A percentile compares a stretch with the other conserved stretches of the same genome.
phyloP scores from a whole-genome alignment of 2,797 vertebrate genomes.

The Onychomys arenicola region DNA sequence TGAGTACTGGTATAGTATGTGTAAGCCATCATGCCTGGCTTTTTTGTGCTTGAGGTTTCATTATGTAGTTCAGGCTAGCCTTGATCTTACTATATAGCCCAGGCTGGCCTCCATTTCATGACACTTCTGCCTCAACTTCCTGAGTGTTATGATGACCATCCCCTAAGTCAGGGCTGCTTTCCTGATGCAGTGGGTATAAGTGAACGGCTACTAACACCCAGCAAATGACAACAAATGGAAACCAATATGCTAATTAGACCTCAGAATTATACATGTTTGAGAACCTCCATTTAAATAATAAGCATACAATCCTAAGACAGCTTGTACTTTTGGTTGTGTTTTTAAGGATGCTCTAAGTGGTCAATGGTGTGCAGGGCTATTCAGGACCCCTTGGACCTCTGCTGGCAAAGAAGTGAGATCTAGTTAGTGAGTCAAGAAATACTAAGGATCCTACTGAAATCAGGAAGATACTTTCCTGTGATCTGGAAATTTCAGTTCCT shows the following conservation, averaged over 20 bases:
- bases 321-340: background rate
- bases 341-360: too few relatives aligned
- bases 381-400: too few relatives aligned
- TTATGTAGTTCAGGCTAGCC: background rate
- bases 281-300: background rate
- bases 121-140: background rate
- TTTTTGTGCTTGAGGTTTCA: background rate
- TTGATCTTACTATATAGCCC: background rate
- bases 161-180: background rate
- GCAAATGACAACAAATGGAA: background rate
- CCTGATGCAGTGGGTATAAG: background rate
- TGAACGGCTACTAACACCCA: background rate
- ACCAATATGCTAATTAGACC: background rate
- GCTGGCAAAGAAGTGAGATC: background rate
- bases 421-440: background rate
- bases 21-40: background rate
- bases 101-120: background rate
- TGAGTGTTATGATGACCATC: background rate
- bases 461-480: background rate
- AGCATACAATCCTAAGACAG: slow-evolving; percentile 9
- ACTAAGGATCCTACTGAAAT: background rate
- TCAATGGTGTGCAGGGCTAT: too few relatives aligned
- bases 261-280: background rate
- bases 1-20: background rate
- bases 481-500: background rate